Conservation (phyloP, 2,113 vertebrate species). For the Dolichotis patagonum region DNA sequence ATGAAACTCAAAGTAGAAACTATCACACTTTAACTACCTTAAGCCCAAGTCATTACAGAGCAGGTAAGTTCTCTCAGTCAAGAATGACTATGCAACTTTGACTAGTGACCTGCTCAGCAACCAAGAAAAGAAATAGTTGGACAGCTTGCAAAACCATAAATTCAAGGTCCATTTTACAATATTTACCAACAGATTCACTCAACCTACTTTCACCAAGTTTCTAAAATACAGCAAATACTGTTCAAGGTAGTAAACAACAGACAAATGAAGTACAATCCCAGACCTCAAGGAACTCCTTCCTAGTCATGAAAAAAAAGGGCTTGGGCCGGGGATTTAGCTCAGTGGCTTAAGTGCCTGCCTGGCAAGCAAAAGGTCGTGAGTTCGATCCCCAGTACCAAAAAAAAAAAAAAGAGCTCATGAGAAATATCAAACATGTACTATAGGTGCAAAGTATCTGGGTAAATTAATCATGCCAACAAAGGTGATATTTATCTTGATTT, state of each 20-base stretch:
- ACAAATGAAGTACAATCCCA: constrained; percentile 20
- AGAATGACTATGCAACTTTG: not conserved
- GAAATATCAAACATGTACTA: constrained; percentile 50
- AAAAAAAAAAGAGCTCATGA: constrained; percentile 30
- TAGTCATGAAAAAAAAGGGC: constrained; percentile 35
- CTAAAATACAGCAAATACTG: constrained; percentile 20
- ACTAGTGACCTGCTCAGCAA: constrained; percentile 30
- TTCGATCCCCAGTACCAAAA: too few relatives aligned
- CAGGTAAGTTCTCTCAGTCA: not conserved
- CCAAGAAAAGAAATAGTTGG: constrained; percentile 12
- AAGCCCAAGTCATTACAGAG: not conserved
- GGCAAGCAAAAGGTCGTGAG: too few relatives aligned
- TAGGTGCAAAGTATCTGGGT: not conserved
- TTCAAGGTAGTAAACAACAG: constrained; percentile 10
- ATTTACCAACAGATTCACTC: constrained; percentile 43
- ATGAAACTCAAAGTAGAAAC: not conserved
- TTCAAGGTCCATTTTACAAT: constrained; percentile 46
- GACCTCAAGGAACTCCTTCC: constrained; percentile 20
- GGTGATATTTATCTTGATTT: not conserved
- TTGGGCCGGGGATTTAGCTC: too few relatives aligned
- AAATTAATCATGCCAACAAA: constrained; percentile 18
- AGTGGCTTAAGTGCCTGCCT: too few relatives aligned
- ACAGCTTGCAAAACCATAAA: not conserved
- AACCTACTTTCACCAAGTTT: constrained; percentile 27
- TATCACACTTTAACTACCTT: not conserved